phyloP scores from a whole-genome alignment of 2,113 vertebrate genomes.

The Nasalis larvatus region DNA sequence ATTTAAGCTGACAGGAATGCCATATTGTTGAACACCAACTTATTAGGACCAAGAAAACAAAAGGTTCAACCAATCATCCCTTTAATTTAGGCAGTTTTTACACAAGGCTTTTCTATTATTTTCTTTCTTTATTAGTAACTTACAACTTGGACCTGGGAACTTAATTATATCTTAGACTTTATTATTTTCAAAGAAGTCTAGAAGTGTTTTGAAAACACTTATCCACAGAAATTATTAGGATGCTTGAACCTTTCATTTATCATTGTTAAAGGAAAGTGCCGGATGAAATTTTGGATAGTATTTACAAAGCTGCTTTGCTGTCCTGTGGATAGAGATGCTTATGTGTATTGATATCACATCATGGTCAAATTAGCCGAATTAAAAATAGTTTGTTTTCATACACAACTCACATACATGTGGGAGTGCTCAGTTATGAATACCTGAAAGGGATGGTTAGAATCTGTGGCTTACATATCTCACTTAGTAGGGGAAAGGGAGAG shows the following conservation, averaged over 20 bases:
- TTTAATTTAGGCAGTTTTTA: background rate
- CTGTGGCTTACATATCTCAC: background rate
- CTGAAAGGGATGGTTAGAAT: background rate
- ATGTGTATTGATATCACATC: background rate
- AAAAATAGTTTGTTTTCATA: background rate
- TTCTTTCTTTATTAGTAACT: conserved; percentile 19
- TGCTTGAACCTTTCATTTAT: background rate
- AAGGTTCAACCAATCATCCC: background rate
- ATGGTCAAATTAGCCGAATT: background rate
- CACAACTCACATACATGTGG: background rate
- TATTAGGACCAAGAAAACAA: conserved; percentile 2
- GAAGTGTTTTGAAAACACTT: background rate
- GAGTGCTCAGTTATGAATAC: background rate
- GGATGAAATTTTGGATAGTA: background rate
- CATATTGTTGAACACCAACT: background rate
- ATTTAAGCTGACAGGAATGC: background rate
- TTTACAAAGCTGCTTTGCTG: background rate
- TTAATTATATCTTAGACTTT: conserved; percentile 17
- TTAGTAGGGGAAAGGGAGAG: background rate
- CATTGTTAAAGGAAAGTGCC: background rate
- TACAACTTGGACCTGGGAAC: background rate
- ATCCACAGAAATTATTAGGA: conserved; percentile 34
- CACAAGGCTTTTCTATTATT: background rate
- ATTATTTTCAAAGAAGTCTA: conserved; percentile 41
- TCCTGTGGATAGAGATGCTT: background rate